phyloP scores from a whole-genome alignment of 2,888 invertebrate species.

The Frankliniella intonsa region DNA sequence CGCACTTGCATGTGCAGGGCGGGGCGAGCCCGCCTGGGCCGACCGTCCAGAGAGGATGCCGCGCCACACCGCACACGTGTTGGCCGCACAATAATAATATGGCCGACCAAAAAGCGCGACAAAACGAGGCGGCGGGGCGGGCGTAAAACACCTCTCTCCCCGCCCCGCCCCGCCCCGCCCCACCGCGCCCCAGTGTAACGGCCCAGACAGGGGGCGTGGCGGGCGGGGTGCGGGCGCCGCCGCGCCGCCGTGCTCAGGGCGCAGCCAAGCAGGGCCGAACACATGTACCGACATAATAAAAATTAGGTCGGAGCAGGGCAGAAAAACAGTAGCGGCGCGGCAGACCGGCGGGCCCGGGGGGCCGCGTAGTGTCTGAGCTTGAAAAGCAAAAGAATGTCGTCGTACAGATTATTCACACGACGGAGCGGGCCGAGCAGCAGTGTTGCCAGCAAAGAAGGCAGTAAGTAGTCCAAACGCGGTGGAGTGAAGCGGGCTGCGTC shows the following conservation, averaged over 20 bases:
- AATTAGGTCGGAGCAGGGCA: conserved; percentile 1
- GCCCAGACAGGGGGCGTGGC: neutral
- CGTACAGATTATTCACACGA: too few relatives aligned
- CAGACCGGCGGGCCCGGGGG: too few relatives aligned
- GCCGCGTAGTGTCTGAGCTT: too few relatives aligned
- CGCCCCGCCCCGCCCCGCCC: neutral
- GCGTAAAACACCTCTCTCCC: neutral
- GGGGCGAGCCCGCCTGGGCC: too few relatives aligned
- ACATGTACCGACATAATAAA: conserved; percentile 17
- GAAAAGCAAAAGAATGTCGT: too few relatives aligned
- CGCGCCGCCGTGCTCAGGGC: neutral
- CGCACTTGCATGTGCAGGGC: too few relatives aligned
- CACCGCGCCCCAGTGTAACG: neutral
- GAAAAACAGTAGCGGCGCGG: too few relatives aligned
- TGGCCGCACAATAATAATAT: neutral
- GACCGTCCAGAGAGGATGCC: neutral
- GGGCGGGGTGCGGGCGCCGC: neutral
- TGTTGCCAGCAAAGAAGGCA: too few relatives aligned
- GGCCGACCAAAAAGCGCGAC: neutral
- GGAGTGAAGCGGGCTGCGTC: too few relatives aligned
- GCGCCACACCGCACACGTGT: neutral
- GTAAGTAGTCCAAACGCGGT: too few relatives aligned
- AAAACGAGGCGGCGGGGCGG: neutral
- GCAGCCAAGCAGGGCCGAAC: conserved; percentile 1
- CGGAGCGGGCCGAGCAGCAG: too few relatives aligned